These are phyloP conservation scores for Erpobdella octoculata DNA, from an alignment of 2,888 invertebrate species.

Conservation along the genomic window DNA sequence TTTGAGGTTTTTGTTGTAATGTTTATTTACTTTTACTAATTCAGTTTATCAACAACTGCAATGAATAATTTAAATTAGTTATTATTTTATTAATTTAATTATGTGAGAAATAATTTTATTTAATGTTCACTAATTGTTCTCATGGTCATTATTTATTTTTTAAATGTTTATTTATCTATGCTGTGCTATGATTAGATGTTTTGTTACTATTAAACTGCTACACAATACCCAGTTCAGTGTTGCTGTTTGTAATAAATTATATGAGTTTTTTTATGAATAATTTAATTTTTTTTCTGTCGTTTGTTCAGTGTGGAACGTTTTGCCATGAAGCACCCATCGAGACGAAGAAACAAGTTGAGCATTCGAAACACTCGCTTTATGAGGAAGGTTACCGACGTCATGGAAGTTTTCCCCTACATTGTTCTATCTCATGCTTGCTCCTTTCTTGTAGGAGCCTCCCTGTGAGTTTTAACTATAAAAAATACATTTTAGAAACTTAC, in stretches of 20 bases:
- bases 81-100: too few species aligned
- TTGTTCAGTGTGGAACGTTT: not conserved
- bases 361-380: conserved; percentile 15
- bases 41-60: too few species aligned
- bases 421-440: not conserved
- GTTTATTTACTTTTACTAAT: too few species aligned
- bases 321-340: conserved; percentile 1
- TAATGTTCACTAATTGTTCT: not conserved
- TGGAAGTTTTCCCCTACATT: conserved; percentile 10
- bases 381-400: not conserved
- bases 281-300: too few species aligned
- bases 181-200: not conserved
- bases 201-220: not conserved
- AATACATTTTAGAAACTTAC: too few species aligned
- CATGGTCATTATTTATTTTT: not conserved
- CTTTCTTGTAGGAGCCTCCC: conserved; percentile 5
- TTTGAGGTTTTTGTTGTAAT: not conserved
- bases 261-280: too few species aligned
- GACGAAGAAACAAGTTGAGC: not conserved
- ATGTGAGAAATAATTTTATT: too few species aligned
- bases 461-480: too few species aligned
- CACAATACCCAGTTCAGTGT: not conserved
- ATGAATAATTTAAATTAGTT: too few species aligned
- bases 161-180: not conserved
- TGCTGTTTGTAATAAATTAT: not conserved